phyloP scores from a whole-genome alignment of 2,113 vertebrate species.

The Corynorhinus townsendii region DNA sequence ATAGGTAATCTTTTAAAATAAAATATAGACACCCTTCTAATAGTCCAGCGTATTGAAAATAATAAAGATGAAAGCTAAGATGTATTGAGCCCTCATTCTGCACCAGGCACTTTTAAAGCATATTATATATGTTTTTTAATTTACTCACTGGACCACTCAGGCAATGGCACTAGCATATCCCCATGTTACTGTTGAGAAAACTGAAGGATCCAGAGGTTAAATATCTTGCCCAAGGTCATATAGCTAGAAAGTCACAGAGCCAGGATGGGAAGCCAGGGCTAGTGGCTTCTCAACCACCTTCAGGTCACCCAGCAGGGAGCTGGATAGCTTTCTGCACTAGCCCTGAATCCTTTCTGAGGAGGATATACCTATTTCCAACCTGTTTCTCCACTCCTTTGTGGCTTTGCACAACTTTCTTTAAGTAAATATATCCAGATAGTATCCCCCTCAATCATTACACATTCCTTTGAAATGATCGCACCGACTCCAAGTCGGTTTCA shows the following conservation, averaged over 20 bases:
- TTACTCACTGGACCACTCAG: neutral
- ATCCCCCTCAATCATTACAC: neutral
- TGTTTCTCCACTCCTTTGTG: neutral
- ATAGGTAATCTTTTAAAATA: neutral
- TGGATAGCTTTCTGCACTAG: accelerated
- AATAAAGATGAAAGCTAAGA: neutral
- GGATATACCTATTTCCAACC: neutral
- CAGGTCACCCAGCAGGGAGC: neutral
- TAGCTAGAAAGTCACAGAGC: neutral
- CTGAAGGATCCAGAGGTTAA: neutral
- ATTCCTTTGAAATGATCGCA: neutral
- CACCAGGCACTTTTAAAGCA: neutral
- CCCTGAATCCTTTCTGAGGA: neutral
- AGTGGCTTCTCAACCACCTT: neutral
- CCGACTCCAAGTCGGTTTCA: neutral
- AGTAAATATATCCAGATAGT: neutral
- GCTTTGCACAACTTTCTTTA: neutral
- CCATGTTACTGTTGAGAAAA: neutral
- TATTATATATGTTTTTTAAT: neutral
- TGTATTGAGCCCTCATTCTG: neutral
- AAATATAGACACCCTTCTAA: neutral
- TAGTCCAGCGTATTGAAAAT: neutral
- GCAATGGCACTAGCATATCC: neutral
- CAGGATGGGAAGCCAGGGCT: neutral
- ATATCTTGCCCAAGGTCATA: neutral